Percentiles rank a stretch among this genome's conserved stretches.
These are phyloP conservation scores for Chironomus tepperi DNA, from an alignment of 1,140 invertebrate genomes.

Conservation along the genomic window DNA sequence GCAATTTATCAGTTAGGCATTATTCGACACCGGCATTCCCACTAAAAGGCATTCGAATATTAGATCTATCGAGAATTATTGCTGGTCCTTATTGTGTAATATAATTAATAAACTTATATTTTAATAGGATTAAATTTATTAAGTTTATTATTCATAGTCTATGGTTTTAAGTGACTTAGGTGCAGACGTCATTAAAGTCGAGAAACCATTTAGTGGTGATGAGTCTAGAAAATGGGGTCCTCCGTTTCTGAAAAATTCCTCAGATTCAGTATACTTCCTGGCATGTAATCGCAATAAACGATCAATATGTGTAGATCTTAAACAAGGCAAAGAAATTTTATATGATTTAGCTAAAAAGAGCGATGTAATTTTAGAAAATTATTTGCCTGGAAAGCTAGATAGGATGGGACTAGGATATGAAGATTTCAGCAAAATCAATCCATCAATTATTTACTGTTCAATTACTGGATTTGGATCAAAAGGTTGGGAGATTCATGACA, in stretches of 20 bases:
- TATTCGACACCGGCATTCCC: conserved; percentile 30
- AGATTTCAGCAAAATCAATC: conserved; percentile 58
- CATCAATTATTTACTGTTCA: conserved; percentile 86
- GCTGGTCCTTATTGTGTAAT: conserved; percentile 79
- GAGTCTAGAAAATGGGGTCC: conserved; percentile 89
- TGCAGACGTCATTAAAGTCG: conserved; percentile 89
- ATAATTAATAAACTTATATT: background rate
- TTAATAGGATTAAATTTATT: background rate
- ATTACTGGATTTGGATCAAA: conserved; percentile 83
- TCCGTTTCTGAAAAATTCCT: conserved; percentile 65
- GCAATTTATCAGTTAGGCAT: too few species aligned
- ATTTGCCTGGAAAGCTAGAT: conserved; percentile 80
- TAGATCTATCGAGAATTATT: conserved; percentile 76
- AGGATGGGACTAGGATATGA: conserved; percentile 72
- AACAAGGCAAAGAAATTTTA: conserved; percentile 65
- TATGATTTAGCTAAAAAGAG: conserved; percentile 61
- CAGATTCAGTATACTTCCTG: conserved; percentile 77
- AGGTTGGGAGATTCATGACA: too few species aligned
- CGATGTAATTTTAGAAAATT: conserved; percentile 93
- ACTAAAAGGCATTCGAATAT: conserved; percentile 54
- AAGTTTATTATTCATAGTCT: conserved; percentile 71
- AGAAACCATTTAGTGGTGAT: conserved; percentile 72
- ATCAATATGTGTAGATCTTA: conserved; percentile 83
- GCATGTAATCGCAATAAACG: conserved; percentile 92
- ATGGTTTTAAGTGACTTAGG: conserved; percentile 92